Evolutionary conservation across 1,140 invertebrate genomes (phyloP).

Genomic region (Drosophila leontia): DNA sequence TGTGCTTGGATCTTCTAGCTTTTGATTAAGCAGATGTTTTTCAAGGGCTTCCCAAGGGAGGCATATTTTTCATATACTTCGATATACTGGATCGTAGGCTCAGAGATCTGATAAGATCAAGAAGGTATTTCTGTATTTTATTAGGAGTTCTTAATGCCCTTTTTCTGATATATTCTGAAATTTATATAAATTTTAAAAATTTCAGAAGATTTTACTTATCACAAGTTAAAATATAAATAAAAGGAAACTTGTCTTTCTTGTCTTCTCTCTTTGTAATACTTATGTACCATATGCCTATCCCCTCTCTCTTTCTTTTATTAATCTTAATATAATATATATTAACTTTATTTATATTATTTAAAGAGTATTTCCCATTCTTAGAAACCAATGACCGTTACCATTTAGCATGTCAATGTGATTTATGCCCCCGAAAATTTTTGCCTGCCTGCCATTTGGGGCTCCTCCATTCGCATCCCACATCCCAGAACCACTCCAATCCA

Average conservation of each 20-base stretch:
- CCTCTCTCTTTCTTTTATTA: not conserved
- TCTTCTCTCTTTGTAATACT: not conserved
- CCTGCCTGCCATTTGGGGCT: slow-evolving; percentile 37
- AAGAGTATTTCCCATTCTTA: slow-evolving; percentile 12
- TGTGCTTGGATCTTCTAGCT: slow-evolving; percentile 47
- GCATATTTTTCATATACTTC: slow-evolving; percentile 46
- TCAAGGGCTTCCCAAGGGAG: slow-evolving; percentile 1
- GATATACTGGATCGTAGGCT: not conserved
- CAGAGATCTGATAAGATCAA: not conserved
- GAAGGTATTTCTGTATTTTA: not conserved
- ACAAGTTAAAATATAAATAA: no score
- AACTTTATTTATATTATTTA: not conserved
- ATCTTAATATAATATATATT: no score
- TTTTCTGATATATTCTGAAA: not conserved
- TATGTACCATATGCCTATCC: not conserved
- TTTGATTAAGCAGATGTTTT: slow-evolving; percentile 59
- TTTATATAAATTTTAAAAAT: not conserved
- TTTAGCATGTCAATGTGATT: slow-evolving; percentile 69
- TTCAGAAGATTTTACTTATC: no score
- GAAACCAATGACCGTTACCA: slow-evolving; percentile 5
- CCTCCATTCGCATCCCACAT: slow-evolving; percentile 19
- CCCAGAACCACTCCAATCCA: slow-evolving; percentile 11
- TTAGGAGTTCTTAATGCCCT: not conserved
- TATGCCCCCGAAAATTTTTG: slow-evolving; percentile 60
- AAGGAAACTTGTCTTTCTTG: no score